phyloP scores from a whole-genome alignment of 2,113 vertebrate genomes.

The Salvelinus fontinalis region DNA sequence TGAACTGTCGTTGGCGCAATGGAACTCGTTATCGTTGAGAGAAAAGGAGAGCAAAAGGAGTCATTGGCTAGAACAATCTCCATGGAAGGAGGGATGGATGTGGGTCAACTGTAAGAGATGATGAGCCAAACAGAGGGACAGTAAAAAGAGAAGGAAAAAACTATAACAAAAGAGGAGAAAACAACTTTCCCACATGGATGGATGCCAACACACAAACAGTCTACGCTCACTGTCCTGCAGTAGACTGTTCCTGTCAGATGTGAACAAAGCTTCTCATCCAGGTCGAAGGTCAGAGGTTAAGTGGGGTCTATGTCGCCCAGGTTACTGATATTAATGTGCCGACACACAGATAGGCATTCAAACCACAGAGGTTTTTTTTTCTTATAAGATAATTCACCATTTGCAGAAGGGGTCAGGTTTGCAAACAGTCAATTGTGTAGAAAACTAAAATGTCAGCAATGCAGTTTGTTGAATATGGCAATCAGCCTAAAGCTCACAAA shows the following conservation, averaged over 20 bases:
- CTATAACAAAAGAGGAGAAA: too few relatives aligned
- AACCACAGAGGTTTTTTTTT: too few relatives aligned
- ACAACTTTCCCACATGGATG: background rate
- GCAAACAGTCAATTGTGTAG: too few relatives aligned
- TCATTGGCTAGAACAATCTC: background rate
- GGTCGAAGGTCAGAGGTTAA: slow-evolving; percentile 16
- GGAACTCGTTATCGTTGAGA: too few relatives aligned
- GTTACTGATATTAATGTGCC: too few relatives aligned
- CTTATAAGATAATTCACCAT: too few relatives aligned
- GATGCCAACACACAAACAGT: slow-evolving; percentile 16
- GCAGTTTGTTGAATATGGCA: too few relatives aligned
- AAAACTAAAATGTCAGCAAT: too few relatives aligned
- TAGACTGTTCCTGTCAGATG: background rate
- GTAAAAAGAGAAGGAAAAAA: background rate
- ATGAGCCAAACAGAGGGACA: slow-evolving; percentile 47
- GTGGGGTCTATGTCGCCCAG: background rate
- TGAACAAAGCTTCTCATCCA: slow-evolving; percentile 7
- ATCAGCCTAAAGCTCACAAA: too few relatives aligned
- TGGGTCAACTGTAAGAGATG: slow-evolving; percentile 20
- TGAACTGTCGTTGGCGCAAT: too few relatives aligned
- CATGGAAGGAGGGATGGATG: background rate
- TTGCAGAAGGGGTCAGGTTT: too few relatives aligned
- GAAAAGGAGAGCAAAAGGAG: background rate
- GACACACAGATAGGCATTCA: too few relatives aligned
- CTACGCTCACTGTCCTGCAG: background rate